Conservation (phyloP, 2,888 invertebrate genomes). For the Chrysotoxum bicinctum region DNA sequence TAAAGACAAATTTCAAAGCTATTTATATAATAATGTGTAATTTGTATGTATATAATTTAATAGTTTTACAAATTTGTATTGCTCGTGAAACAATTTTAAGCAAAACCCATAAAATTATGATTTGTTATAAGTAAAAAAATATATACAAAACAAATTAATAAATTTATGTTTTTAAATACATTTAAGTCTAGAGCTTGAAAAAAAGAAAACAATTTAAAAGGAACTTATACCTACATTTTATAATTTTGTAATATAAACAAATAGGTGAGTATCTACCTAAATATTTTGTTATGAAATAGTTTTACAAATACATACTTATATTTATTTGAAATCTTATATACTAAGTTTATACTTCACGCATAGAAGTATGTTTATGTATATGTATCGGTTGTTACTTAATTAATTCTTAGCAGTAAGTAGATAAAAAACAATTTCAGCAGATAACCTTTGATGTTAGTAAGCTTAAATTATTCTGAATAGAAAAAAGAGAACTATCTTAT, state of each 20-base stretch:
- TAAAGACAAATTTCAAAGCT: conserved; percentile 63
- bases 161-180: neutral
- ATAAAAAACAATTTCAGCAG: conserved; percentile 20
- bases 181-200: neutral
- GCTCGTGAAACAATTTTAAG: conserved; percentile 30
- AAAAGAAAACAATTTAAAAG: neutral
- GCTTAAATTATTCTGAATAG: neutral
- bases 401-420: conserved; percentile 11
- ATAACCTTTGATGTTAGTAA: conserved; percentile 48
- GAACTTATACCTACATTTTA: neutral
- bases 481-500: too few species aligned
- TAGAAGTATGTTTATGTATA: neutral
- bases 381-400: conserved; percentile 13
- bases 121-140: neutral
- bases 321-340: conserved; percentile 34
- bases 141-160: conserved; percentile 52
- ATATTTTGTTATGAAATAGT: conserved; percentile 19
- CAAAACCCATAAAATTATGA: conserved; percentile 21
- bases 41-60: conserved; percentile 29
- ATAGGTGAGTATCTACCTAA: neutral
- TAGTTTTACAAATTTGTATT: conserved; percentile 36
- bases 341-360: neutral
- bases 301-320: conserved; percentile 60
- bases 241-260: neutral
- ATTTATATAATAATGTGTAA: conserved; percentile 37